Evolutionary conservation across 2,888 invertebrate genomes (phyloP), one percentile per base, ranked within the genome.

Genomic region (Chrysolina haemoptera): DNA sequence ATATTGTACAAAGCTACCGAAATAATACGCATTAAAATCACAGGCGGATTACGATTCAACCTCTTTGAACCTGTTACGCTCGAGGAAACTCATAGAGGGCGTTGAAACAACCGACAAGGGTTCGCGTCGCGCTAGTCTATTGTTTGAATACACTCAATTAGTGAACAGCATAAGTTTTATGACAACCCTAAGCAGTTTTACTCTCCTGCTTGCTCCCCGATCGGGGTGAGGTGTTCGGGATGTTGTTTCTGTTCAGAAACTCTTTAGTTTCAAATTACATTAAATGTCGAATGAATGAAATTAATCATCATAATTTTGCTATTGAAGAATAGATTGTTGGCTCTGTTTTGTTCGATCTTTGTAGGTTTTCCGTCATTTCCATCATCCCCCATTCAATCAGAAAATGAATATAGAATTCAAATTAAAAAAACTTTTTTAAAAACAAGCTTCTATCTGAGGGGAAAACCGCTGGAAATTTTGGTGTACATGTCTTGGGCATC

Each of bases 1-100:
- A 78, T 77, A 83, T 82, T 82, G 82, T 80, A 84, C 83, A 85
- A 85, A 84, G 85, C 84, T 83, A 83, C 84, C 84, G 86, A 86
- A 87, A 87, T 88, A 87, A 88, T 87, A 79, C 86, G 87, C 85
- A 87, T 87, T 87, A 87, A 86, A 87, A 87, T 87, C 87, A 86
- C 85, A 84, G 84, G 79, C 76, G 85, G 85, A 87, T 87, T 85
- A 86, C 80, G 82, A 78, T 81, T 81, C 81, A 80, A 83, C 83
- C 85, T 82, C 87, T 88, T 88, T 88, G 88, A 88, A 86, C 86
- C 84, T 84, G 83, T 86, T 83, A 86, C 87, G 87, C 87, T 83
- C 83, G 84, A 83, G 72, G 78, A 83, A 78, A 78, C 81, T 77
- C 82, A 79, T 79, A 82, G 82, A 83, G 83, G 85, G 85, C 81